Percentiles rank a stretch among this genome's conserved stretches.
Conservation (phyloP, 2,888 invertebrate species). For the Rhopalosiphum nymphaeae region DNA sequence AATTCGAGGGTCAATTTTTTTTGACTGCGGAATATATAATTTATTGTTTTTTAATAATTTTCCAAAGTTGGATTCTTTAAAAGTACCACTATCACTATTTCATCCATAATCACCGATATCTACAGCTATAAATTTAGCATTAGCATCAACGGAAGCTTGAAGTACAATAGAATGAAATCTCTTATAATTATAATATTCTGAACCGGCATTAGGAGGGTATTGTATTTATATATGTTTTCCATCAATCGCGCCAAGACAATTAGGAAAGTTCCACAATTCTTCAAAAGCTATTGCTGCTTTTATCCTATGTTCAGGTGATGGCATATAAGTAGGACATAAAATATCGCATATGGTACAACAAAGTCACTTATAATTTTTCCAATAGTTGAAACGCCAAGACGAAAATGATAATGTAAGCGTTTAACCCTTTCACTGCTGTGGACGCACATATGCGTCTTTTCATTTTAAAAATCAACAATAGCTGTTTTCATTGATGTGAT, state of each 20-base stretch:
- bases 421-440: too few relatives aligned
- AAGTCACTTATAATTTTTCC: too few relatives aligned
- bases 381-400: slow-evolving; percentile 4
- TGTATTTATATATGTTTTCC: slow-evolving; percentile 52
- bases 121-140: slow-evolving; percentile 10
- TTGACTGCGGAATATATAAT: background rate
- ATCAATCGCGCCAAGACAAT: slow-evolving; percentile 61
- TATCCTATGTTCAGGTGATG: background rate
- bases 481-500: too few relatives aligned
- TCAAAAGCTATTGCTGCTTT: slow-evolving; percentile 41
- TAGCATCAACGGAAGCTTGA: slow-evolving; percentile 9
- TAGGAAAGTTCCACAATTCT: slow-evolving; percentile 44
- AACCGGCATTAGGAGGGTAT: background rate
- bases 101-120: slow-evolving; percentile 14
- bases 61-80: slow-evolving; percentile 17
- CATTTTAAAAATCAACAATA: too few relatives aligned
- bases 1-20: slow-evolving; percentile 8
- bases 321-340: background rate
- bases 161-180: slow-evolving; percentile 15
- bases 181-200: slow-evolving; percentile 4
- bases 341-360: slow-evolving; percentile 17
- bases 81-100: slow-evolving; percentile 23
- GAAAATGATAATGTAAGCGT: slow-evolving; percentile 12
- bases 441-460: too few relatives aligned
- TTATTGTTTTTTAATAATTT: slow-evolving; percentile 28